Base-by-base conservation (phyloP, 2,797 vertebrate genomes). In the Fistularia commersonii region DNA sequence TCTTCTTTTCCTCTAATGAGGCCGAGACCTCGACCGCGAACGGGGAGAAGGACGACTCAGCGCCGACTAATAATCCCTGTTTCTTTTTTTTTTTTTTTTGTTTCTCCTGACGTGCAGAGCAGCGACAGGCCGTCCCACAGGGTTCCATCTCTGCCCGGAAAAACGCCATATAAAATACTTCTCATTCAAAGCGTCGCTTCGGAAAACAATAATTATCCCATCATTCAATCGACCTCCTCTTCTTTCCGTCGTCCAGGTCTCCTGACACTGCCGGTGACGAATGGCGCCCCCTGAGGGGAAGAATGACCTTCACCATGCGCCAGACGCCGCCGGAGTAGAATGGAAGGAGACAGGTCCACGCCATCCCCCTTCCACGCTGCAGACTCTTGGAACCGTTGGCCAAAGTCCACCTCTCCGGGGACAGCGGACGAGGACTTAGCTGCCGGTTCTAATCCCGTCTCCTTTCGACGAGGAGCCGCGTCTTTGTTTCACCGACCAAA, bases 401-500 rank as follows among this genome's bases (percentile, higher is more conserved):
- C 3, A 10, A n/a, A 8, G 9, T 35, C 43, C 8, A 46, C 34
- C 38, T 45, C 23, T 13, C 32, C 12, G n/a, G 44, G 37, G 34
- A 23, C 0, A 41, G 31, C n/a, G n/a, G n/a, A n/a, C n/a, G n/a
- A n/a, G n/a, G n/a, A n/a, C n/a, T n/a, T n/a, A 48, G 44, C 52
- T 33, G 40, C 86, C 87, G 68, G 79, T 89, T 87, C 87, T 34
- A 66, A 38, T 45, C 41, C 32, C 45, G n/a, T n/a, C n/a, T 39
- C 43, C 84, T 89, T 91, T 91, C 90, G 92, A 87, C 88, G 88
- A 83, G 84, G 84, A 61, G 68, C 89, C 90, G 87, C 73, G 69
- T 57, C 77, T 88, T 83, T 87, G 89, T 90, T 90, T 90, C 81
- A 93, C 93, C 93, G 93, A 94, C 94, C 95, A 97, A 96, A 95